These are phyloP conservation scores for Lepidochrysops patricia DNA, from an alignment of 2,888 invertebrate genomes.

Conservation along the genomic window DNA sequence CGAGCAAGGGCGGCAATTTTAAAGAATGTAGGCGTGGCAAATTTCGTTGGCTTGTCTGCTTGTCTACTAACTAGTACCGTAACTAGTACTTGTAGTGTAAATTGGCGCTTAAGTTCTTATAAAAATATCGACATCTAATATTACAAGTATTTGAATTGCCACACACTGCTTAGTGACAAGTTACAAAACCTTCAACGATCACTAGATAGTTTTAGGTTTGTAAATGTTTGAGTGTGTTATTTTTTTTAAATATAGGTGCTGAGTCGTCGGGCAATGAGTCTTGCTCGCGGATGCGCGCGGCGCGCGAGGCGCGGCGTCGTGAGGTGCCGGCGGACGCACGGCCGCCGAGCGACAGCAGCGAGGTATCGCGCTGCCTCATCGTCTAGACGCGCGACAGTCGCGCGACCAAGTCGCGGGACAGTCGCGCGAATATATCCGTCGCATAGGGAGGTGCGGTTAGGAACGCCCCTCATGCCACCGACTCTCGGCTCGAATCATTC, in stretches of 20 bases:
- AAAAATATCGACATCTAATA: too few species aligned
- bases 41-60: too few species aligned
- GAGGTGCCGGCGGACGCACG: conserved; percentile 59
- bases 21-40: too few species aligned
- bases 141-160: too few species aligned
- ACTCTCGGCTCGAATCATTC: conserved; percentile 24
- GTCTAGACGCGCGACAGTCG: conserved; percentile 34
- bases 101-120: too few species aligned
- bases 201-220: too few species aligned
- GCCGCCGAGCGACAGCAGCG: conserved; percentile 65
- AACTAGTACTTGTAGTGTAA: too few species aligned
- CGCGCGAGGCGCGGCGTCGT: conserved; percentile 58
- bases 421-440: conserved; percentile 18
- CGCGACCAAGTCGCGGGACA: conserved; percentile 24
- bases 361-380: conserved; percentile 62
- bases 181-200: too few species aligned
- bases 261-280: conserved; percentile 64
- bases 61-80: too few species aligned
- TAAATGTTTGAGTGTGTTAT: neutral
- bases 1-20: too few species aligned
- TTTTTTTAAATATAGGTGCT: conserved; percentile 35
- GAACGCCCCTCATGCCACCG: conserved; percentile 28
- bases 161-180: too few species aligned
- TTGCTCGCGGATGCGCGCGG: conserved; percentile 61
- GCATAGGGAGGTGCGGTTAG: conserved; percentile 36